Evolutionary conservation across 2,113 vertebrate genomes (phyloP).

Genomic region (Sturnus vulgaris): DNA sequence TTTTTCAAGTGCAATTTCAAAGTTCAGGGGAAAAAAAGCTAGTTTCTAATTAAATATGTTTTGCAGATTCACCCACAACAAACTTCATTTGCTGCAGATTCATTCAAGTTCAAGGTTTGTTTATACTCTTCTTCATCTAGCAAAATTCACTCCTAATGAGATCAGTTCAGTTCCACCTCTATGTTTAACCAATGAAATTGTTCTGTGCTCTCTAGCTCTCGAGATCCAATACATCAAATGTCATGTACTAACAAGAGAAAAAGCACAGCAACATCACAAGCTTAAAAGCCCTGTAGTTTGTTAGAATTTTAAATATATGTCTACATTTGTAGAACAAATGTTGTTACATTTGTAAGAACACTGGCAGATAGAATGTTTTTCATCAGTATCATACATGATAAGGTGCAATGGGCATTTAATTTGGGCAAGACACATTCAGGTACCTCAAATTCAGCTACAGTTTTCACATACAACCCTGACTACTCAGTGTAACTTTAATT

Average conservation of each 20-base stretch:
- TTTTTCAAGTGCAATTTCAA: background rate
- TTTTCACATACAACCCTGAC: constrained; percentile 57
- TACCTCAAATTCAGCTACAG: constrained; percentile 47
- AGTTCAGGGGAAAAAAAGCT: background rate
- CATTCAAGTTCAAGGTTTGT: background rate
- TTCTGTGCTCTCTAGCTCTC: background rate
- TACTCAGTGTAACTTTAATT: constrained; percentile 70
- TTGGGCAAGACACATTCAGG: background rate
- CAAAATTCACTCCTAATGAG: background rate
- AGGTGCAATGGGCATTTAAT: background rate
- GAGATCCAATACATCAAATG: background rate
- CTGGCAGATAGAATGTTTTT: background rate
- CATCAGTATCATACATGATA: background rate
- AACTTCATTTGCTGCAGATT: background rate
- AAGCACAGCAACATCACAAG: background rate
- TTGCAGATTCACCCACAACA: background rate
- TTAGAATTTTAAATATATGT: background rate
- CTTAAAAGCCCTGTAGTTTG: background rate
- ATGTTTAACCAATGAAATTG: background rate
- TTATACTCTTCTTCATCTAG: background rate
- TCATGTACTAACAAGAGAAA: background rate
- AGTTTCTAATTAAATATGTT: background rate
- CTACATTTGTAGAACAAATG: background rate
- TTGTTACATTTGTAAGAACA: background rate
- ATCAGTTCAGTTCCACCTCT: background rate